Percentiles rank a stretch among this genome's conserved stretches.
Conservation (phyloP, 2,888 invertebrate species). For the Empis livida region DNA sequence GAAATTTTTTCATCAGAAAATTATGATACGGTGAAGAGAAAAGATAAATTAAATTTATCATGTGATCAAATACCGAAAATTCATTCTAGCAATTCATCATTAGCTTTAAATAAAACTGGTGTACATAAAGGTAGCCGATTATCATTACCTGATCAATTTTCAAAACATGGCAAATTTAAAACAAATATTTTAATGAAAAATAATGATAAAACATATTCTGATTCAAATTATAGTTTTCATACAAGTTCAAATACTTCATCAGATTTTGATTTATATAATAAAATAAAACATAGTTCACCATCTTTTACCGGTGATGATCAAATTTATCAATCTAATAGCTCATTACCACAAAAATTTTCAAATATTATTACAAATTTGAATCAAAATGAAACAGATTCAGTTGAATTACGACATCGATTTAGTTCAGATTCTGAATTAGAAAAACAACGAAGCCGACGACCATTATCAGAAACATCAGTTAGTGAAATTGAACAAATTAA, state of each 20-base stretch:
- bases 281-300: slow-evolving; percentile 28
- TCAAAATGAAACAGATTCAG: slow-evolving; percentile 34
- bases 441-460: slow-evolving; percentile 52
- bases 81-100: slow-evolving; percentile 31
- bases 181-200: slow-evolving; percentile 22
- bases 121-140: slow-evolving; percentile 29
- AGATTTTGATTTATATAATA: slow-evolving; percentile 33
- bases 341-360: slow-evolving; percentile 21
- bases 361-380: slow-evolving; percentile 13
- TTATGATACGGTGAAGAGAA: slow-evolving; percentile 33
- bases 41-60: slow-evolving; percentile 29
- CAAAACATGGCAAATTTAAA: slow-evolving; percentile 22
- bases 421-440: slow-evolving; percentile 41
- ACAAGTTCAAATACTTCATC: slow-evolving; percentile 34
- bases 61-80: slow-evolving; percentile 32
- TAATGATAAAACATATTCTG: slow-evolving; percentile 30
- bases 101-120: slow-evolving; percentile 26
- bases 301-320: slow-evolving; percentile 24
- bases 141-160: slow-evolving; percentile 33
- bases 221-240: slow-evolving; percentile 34
- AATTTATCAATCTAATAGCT: slow-evolving; percentile 27
- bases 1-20: slow-evolving; percentile 35
- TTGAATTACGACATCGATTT: slow-evolving; percentile 40
- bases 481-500: slow-evolving; percentile 51
- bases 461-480: slow-evolving; percentile 58